These are phyloP conservation scores for Myripristis jacobus DNA, from an alignment of 2,797 vertebrate species.

Conservation along the genomic window DNA sequence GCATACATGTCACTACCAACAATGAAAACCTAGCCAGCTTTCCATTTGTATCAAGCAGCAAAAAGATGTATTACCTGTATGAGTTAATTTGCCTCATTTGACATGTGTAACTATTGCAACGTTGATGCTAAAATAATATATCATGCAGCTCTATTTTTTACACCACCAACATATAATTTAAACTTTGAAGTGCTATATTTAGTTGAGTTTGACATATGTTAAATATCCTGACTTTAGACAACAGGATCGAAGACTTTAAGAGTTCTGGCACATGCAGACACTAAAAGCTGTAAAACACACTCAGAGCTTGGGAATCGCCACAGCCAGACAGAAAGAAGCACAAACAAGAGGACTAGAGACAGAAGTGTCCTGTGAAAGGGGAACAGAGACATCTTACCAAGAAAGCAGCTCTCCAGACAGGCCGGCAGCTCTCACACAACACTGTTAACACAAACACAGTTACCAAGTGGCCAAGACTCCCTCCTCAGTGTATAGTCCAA, in stretches of 20 bases:
- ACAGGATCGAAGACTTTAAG: too few relatives aligned
- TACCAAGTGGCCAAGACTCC: constrained; percentile 54
- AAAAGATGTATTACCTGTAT: too few relatives aligned
- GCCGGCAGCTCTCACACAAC: constrained; percentile 60
- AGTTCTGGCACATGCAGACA: background rate
- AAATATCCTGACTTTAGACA: too few relatives aligned
- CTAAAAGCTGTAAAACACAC: background rate
- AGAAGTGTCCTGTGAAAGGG: constrained; percentile 26
- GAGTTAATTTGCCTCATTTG: too few relatives aligned
- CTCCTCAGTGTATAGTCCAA: constrained; percentile 57
- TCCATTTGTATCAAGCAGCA: too few relatives aligned
- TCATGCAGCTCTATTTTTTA: too few relatives aligned
- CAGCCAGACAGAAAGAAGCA: constrained; percentile 5
- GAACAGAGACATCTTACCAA: constrained; percentile 65
- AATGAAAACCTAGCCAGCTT: too few relatives aligned
- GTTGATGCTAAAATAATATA: too few relatives aligned
- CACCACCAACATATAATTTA: background rate
- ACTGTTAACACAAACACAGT: constrained; percentile 60
- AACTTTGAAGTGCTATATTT: background rate
- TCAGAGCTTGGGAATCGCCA: constrained; percentile 9
- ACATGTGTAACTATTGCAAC: too few relatives aligned
- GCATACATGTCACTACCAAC: too few relatives aligned
- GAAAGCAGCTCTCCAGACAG: constrained; percentile 63
- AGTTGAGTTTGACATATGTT: background rate
- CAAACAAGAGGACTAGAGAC: constrained; percentile 43